These are phyloP conservation scores for Melanaphis sacchari DNA, from an alignment of 1,140 invertebrate species.

Conservation along the genomic window DNA sequence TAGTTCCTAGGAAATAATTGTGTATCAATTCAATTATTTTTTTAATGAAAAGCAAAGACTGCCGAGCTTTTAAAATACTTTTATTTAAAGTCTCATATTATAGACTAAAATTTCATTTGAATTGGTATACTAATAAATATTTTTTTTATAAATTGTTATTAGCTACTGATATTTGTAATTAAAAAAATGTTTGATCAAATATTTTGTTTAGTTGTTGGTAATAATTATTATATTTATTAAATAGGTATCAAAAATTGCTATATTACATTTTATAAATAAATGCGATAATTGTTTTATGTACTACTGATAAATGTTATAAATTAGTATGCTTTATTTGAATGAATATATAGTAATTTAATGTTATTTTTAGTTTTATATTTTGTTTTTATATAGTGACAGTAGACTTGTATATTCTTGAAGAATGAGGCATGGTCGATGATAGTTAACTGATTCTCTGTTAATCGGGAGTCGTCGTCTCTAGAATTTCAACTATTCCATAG, in stretches of 20 bases:
- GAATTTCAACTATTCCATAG: too few relatives aligned
- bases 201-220: background rate
- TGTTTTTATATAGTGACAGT: background rate
- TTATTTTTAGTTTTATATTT: background rate
- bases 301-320: background rate
- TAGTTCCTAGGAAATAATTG: slow-evolving; percentile 13
- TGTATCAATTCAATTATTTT: slow-evolving; percentile 19
- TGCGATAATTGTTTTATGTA: background rate
- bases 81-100: background rate
- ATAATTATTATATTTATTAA: background rate
- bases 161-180: background rate
- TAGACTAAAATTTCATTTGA: background rate
- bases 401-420: background rate
- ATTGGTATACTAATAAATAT: background rate
- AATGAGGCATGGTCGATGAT: too few relatives aligned
- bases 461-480: too few relatives aligned
- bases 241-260: background rate
- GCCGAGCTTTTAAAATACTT: background rate
- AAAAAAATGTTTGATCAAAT: background rate
- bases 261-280: background rate
- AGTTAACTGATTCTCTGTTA: too few relatives aligned
- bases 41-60: background rate
- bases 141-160: slow-evolving; percentile 30
- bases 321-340: slow-evolving; percentile 1
- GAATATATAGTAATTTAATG: slow-evolving; percentile 11